Base-by-base conservation (phyloP, 2,797 vertebrate genomes). In the Phoebastria nigripes region DNA sequence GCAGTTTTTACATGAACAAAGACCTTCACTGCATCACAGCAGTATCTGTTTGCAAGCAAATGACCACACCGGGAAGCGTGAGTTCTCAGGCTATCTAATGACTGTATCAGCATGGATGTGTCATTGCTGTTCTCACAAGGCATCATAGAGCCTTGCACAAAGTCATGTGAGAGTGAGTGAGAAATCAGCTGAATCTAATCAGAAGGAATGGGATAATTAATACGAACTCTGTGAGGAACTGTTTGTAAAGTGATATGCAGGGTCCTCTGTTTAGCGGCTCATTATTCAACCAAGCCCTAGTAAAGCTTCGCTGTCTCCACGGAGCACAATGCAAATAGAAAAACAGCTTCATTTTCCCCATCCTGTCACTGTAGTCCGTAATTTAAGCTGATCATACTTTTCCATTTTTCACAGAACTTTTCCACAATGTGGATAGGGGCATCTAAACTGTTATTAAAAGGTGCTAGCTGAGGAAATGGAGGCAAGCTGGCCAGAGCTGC, bases 171-270 rank as follows among this genome's bases (percentile, higher is more conserved):
- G 79, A 93, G 66, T 79, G 93, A 96, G 88, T 71, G 94, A 93
- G 94, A 96, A 91, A 90, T 94, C 91, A 93, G 91, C 92, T 96
- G 95, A 95, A 93, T 88, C 87, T 94, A 82, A 89, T 93, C 80
- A 94, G 72, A 69, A 96, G 72, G 42, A 96, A 92, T n/a, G 56
- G 95, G 72, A 67, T 95, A 91, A 96, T 93, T 96, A 94, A 91
- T 77, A 80, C 1, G 3, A 96, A 89, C 63, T 82, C 94, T 56
- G 79, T 5, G 84, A 94, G 84, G 59, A 92, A 79, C 84, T 87
- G 81, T 87, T 89, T 46, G 81, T 67, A 61, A 88, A 95, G 89
- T 44, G 66, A 63, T 82, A 86, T 9, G 29, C 88, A 85, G 71
- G 15, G 41, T 42, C 87, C 74, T 94, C 82, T 80, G 44, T 82